Conservation (phyloP, 2,113 vertebrate genomes). For the Shinisaurus crocodilurus region DNA sequence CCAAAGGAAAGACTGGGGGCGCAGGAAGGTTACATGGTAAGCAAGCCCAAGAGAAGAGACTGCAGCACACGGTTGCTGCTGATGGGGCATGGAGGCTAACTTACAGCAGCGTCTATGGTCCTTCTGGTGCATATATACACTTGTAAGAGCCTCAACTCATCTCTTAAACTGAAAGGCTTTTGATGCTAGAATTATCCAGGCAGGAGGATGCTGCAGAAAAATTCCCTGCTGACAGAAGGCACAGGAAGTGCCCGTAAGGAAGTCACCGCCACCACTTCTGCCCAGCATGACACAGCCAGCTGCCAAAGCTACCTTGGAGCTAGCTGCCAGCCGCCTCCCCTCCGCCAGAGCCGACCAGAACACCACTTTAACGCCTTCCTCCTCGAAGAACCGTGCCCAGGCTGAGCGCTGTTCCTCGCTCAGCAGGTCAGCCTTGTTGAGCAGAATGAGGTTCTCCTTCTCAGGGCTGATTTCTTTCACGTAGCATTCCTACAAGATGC, state of each 20-base stretch:
- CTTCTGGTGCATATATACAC: too few species aligned
- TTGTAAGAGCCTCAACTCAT: background rate
- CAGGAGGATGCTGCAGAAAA: background rate
- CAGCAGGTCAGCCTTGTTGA: slow-evolving; percentile 95
- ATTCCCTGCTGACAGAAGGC: too few species aligned
- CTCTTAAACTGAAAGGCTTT: background rate
- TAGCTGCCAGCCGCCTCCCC: slow-evolving; percentile 71
- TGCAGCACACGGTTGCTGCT: background rate
- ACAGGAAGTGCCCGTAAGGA: background rate
- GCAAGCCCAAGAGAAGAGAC: background rate
- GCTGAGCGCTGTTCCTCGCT: slow-evolving; percentile 84
- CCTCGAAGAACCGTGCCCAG: slow-evolving; percentile 91
- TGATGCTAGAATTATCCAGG: background rate
- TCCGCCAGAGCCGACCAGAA: slow-evolving; percentile 98
- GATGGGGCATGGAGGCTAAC: too few species aligned
- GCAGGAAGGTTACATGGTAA: background rate
- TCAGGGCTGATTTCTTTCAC: slow-evolving; percentile 85
- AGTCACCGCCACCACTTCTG: background rate
- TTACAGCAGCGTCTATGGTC: too few species aligned
- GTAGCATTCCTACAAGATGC: slow-evolving; percentile 84
- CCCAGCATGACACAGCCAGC: background rate
- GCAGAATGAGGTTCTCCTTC: slow-evolving; percentile 92
- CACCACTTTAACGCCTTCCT: slow-evolving; percentile 85
- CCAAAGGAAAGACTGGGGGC: too few species aligned
- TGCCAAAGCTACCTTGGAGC: slow-evolving; percentile 80